phyloP scores from a whole-genome alignment of 2,888 invertebrate genomes.

The Cheilosia soror region DNA sequence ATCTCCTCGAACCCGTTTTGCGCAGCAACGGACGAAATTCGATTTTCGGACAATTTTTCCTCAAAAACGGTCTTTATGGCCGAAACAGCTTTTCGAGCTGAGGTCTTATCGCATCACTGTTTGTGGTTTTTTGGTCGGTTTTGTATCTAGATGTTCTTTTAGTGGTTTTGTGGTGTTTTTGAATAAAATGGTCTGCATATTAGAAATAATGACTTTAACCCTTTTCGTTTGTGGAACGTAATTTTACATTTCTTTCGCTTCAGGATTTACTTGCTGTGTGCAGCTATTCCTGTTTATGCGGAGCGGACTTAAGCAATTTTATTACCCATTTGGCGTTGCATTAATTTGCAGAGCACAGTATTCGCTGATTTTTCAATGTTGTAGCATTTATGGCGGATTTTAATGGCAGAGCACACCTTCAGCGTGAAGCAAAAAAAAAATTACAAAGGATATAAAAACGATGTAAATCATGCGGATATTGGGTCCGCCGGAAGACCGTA shows the following conservation, averaged over 20 bases:
- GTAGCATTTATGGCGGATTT: conserved; percentile 57
- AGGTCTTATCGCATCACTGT: conserved; percentile 71
- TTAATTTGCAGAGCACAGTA: conserved; percentile 39
- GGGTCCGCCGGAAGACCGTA: conserved; percentile 42
- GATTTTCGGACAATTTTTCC: conserved; percentile 37
- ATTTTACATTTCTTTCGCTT: conserved; percentile 41
- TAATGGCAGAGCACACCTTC: conserved; percentile 39
- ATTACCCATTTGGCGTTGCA: conserved; percentile 58
- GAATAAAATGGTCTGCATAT: conserved; percentile 38
- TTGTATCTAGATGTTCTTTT: conserved; percentile 30
- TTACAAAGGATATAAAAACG: conserved; percentile 28
- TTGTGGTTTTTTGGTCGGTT: conserved; percentile 62
- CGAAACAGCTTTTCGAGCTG: conserved; percentile 18
- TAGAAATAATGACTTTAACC: conserved; percentile 37
- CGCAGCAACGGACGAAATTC: neutral
- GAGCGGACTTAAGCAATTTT: conserved; percentile 43
- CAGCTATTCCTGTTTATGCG: neutral
- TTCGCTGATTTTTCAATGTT: conserved; percentile 52
- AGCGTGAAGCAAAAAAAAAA: conserved; percentile 3
- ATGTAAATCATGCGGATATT: conserved; percentile 67
- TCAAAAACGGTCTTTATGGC: conserved; percentile 27
- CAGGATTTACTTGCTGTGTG: neutral
- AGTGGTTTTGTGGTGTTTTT: conserved; percentile 22
- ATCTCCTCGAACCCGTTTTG: conserved; percentile 4
- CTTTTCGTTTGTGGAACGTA: conserved; percentile 3